phyloP scores from a whole-genome alignment of 1,140 invertebrate species.

The Drosophila rufa region DNA sequence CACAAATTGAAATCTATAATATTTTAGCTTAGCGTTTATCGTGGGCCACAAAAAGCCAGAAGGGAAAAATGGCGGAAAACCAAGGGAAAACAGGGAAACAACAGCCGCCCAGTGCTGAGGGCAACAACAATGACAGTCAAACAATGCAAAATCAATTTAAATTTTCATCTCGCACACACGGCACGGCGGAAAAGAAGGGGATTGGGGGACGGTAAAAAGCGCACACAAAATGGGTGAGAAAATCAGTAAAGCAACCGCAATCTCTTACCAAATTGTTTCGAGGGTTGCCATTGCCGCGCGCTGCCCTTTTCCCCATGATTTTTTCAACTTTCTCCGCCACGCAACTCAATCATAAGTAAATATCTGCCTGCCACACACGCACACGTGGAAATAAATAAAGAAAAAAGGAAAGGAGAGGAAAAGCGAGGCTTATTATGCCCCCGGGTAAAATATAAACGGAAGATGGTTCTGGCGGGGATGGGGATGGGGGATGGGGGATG shows the following conservation, averaged over 20 bases:
- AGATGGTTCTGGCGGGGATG: constrained; percentile 5
- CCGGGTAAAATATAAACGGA: constrained; percentile 74
- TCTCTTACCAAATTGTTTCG: constrained; percentile 82
- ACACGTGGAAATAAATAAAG: constrained; percentile 62
- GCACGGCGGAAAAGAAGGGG: constrained; percentile 1
- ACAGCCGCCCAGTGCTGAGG: constrained; percentile 6
- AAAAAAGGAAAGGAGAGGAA: constrained; percentile 23
- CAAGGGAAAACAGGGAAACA: constrained; percentile 28
- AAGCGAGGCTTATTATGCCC: constrained; percentile 76
- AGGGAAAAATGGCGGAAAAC: constrained; percentile 29
- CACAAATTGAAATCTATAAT: constrained; percentile 75
- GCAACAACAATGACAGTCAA: constrained; percentile 79
- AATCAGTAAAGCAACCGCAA: constrained; percentile 83
- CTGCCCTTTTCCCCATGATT: constrained; percentile 1
- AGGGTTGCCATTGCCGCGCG: constrained; percentile 28
- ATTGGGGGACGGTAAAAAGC: constrained; percentile 17
- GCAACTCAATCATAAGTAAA: constrained; percentile 84
- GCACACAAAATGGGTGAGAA: constrained; percentile 74
- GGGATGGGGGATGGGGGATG: background rate
- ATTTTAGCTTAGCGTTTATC: constrained; percentile 23
- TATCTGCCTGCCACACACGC: constrained; percentile 62
- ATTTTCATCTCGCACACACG: constrained; percentile 73
- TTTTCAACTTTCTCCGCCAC: constrained; percentile 47
- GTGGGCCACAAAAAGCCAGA: background rate
- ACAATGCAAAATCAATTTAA: constrained; percentile 83